Conservation (phyloP, 1,140 invertebrate species). For the Tetramorium simillimum region DNA sequence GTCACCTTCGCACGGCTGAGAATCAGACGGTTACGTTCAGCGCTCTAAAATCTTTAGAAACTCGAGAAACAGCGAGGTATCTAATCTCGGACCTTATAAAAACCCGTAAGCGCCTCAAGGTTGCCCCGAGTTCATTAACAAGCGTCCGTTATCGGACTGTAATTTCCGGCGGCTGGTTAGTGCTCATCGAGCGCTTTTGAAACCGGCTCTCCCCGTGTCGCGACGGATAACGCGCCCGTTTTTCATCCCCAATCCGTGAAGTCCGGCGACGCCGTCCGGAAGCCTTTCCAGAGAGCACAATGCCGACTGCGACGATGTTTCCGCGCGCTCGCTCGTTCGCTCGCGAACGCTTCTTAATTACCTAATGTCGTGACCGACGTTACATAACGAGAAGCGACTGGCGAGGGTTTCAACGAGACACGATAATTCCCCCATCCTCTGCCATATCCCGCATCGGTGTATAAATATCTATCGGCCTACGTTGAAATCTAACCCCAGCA, state of each 20-base stretch:
- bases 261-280: constrained; percentile 46
- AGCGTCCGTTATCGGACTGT: not conserved
- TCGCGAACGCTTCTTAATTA: constrained; percentile 67
- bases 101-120: not conserved
- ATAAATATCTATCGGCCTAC: constrained; percentile 69
- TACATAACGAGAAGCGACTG: constrained; percentile 64
- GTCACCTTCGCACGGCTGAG: not conserved
- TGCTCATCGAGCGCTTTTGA: not conserved
- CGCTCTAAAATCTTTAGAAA: not conserved
- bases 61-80: not conserved
- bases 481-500: constrained; percentile 67
- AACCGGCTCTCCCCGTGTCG: not conserved
- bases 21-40: not conserved
- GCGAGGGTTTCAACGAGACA: constrained; percentile 71
- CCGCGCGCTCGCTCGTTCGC: constrained; percentile 27
- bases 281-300: constrained; percentile 63
- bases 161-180: not conserved
- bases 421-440: constrained; percentile 68
- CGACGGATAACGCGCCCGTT: not conserved
- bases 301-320: constrained; percentile 32
- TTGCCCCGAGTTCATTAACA: not conserved
- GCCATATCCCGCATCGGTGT: constrained; percentile 31
- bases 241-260: constrained; percentile 51
- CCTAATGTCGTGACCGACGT: constrained; percentile 63
- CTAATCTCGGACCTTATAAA: not conserved